A percentile compares a stretch with the other conserved stretches of the same genome.
phyloP scores from a whole-genome alignment of 92 coral and sea anemone species.

The Zoanthus solanderi region DNA sequence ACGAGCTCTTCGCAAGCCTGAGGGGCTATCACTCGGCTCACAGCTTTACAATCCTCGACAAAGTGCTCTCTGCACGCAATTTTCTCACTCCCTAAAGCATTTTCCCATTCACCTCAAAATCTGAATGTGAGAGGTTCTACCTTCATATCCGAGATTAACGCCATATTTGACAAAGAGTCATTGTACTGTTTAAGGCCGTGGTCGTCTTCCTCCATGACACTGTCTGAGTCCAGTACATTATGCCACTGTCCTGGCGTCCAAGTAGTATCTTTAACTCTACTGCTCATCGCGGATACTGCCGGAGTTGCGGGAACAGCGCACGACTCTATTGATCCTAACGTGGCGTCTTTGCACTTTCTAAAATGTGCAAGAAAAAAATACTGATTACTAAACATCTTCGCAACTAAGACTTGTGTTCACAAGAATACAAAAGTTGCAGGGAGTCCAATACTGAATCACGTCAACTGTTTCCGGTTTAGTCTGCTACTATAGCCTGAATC shows the following conservation, averaged over 20 bases:
- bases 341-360: slow-evolving; percentile 9
- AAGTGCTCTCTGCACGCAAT: slow-evolving; percentile 55
- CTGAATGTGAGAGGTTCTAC: slow-evolving; percentile 62
- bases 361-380: not conserved
- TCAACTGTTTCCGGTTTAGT: slow-evolving; percentile 3
- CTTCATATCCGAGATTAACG: slow-evolving; percentile 50
- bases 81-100: slow-evolving; percentile 48
- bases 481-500: not conserved
- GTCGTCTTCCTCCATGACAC: slow-evolving; percentile 37
- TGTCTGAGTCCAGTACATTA: slow-evolving; percentile 23
- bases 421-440: not conserved
- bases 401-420: not conserved
- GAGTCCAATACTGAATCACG: slow-evolving; percentile 2
- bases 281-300: slow-evolving; percentile 16
- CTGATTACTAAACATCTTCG: slow-evolving; percentile 1
- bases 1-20: slow-evolving; percentile 51
- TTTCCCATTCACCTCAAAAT: slow-evolving; percentile 47
- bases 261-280: slow-evolving; percentile 17
- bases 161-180: slow-evolving; percentile 50
- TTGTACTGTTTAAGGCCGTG: slow-evolving; percentile 45
- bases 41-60: slow-evolving; percentile 62
- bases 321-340: slow-evolving; percentile 19
- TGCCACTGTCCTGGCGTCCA: slow-evolving; percentile 68
- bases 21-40: slow-evolving; percentile 67
- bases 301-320: slow-evolving; percentile 12